Conservation (phyloP, 1,140 invertebrate species). For the Ctenoplectra terminalis region DNA sequence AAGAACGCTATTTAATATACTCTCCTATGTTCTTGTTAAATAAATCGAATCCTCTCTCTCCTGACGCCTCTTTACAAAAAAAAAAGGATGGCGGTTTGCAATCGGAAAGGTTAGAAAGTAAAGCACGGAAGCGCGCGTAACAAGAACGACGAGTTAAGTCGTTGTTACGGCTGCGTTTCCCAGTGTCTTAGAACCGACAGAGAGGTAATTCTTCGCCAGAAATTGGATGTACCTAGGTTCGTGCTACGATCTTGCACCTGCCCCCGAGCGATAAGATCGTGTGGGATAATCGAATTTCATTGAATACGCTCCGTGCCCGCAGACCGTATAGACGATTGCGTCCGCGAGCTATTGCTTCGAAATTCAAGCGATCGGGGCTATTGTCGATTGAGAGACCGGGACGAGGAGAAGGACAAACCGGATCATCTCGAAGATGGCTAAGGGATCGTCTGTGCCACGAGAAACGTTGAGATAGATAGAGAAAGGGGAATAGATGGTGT, state of each 20-base stretch:
- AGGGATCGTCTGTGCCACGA: not conserved
- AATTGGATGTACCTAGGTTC: conserved; percentile 71
- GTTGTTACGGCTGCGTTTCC: conserved; percentile 65
- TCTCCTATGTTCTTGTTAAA: too few species aligned
- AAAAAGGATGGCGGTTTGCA: not conserved
- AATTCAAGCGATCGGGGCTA: conserved; percentile 56
- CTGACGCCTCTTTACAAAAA: too few species aligned
- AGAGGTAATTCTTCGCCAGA: conserved; percentile 73
- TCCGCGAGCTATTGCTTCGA: conserved; percentile 60
- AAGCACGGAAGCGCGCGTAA: not conserved
- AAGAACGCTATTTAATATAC: too few species aligned
- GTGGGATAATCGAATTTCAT: conserved; percentile 70
- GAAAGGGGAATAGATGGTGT: not conserved
- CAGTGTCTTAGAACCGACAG: conserved; percentile 60
- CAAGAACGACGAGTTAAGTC: conserved; percentile 65
- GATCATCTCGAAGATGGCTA: conserved; percentile 43
- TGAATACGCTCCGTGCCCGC: conserved; percentile 59
- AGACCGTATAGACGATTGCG: conserved; percentile 56
- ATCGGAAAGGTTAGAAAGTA: not conserved
- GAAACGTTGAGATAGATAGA: not conserved
- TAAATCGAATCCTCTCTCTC: too few species aligned
- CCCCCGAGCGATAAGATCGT: conserved; percentile 58
- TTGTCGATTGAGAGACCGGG: conserved; percentile 42
- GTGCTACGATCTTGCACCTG: conserved; percentile 60
- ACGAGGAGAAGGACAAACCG: conserved; percentile 42